phyloP scores from a whole-genome alignment of 2,113 vertebrate genomes.

The Centropus unirufus region DNA sequence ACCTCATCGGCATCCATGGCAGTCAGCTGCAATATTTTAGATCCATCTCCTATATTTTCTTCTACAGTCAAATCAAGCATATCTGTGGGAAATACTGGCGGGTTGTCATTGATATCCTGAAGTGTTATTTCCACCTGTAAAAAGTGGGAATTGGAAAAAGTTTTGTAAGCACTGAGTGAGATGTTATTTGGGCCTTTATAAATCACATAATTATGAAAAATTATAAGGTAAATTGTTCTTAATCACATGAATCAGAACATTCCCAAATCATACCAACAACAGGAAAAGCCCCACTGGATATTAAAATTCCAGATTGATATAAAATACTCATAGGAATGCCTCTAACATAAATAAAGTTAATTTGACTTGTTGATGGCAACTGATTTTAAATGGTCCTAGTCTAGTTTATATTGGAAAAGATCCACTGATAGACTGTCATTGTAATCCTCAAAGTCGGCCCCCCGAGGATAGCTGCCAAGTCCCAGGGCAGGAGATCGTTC shows the following conservation, averaged over 20 bases:
- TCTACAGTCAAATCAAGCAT: conserved; percentile 92
- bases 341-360: conserved; percentile 62
- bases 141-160: conserved; percentile 5
- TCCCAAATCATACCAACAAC: conserved; percentile 2
- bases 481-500: conserved; percentile 31
- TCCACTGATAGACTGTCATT: conserved; percentile 59
- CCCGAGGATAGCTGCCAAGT: conserved; percentile 63
- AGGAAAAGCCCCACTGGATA: conserved; percentile 1
- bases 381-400: conserved; percentile 55
- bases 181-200: not conserved
- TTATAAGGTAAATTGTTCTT: not conserved
- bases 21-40: conserved; percentile 95
- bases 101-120: conserved; percentile 98
- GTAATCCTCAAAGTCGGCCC: conserved; percentile 51
- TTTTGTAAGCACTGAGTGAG: not conserved
- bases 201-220: conserved; percentile 16
- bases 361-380: conserved; percentile 65
- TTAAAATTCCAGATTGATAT: conserved; percentile 54
- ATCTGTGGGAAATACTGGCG: conserved; percentile 94
- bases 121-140: conserved; percentile 96
- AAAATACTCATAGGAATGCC: conserved; percentile 41
- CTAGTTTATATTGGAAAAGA: conserved; percentile 71
- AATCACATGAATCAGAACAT: conserved; percentile 30
- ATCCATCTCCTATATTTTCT: conserved; percentile 94
- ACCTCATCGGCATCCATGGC: conserved; percentile 98